These are phyloP conservation scores for Bugulina stolonifera DNA, from an alignment of 2,888 invertebrate genomes.

Conservation along the genomic window DNA sequence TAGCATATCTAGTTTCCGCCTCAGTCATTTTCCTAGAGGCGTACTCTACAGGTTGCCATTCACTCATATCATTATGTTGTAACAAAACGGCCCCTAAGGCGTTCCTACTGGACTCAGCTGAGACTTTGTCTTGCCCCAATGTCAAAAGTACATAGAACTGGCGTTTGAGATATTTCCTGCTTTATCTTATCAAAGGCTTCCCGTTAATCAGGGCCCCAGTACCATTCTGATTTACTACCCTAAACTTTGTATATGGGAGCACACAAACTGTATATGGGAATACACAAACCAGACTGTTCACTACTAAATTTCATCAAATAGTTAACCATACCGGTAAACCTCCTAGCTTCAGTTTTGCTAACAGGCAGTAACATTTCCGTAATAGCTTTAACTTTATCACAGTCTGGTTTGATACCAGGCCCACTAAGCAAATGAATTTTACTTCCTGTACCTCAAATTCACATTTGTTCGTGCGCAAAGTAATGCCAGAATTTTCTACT, in stretches of 20 bases:
- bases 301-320: neutral
- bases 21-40: constrained; percentile 40
- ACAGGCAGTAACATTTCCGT: too few species aligned
- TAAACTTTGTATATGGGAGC: too few species aligned
- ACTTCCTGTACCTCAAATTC: too few species aligned
- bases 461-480: too few species aligned
- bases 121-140: constrained; percentile 32
- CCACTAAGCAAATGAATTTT: too few species aligned
- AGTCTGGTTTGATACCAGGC: neutral
- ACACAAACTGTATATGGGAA: neutral
- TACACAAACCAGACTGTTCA: neutral
- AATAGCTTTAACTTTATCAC: neutral
- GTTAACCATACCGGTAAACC: neutral
- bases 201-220: too few species aligned
- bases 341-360: neutral
- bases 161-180: too few species aligned
- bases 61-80: constrained; percentile 36
- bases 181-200: too few species aligned
- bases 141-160: too few species aligned
- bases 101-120: constrained; percentile 42
- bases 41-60: constrained; percentile 44
- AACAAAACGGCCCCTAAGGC: constrained; percentile 44
- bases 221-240: too few species aligned
- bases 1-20: constrained; percentile 43
- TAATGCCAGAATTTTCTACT: too few species aligned